Percentiles rank a stretch among this genome's conserved stretches.
phyloP scores from a whole-genome alignment of 2,888 invertebrate genomes.

The Bibio marci region DNA sequence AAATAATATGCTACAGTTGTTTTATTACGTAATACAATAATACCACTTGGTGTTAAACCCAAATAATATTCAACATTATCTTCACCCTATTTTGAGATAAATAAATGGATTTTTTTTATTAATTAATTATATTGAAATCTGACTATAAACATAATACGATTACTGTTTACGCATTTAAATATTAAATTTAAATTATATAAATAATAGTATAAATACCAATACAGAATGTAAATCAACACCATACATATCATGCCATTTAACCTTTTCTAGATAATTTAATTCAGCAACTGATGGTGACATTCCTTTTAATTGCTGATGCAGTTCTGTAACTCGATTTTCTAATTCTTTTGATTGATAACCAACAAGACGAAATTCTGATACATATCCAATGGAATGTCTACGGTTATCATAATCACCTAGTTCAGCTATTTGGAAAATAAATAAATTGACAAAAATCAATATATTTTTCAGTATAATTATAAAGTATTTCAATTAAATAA shows the following conservation, averaged over 20 bases:
- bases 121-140: no score
- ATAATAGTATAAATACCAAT: slow-evolving; percentile 41
- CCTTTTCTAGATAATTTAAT: slow-evolving; percentile 88
- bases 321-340: slow-evolving; percentile 70
- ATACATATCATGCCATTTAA: slow-evolving; percentile 97
- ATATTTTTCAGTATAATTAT: no score
- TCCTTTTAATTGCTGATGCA: slow-evolving; percentile 67
- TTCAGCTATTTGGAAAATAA: slow-evolving; percentile 52
- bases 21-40: slow-evolving; percentile 86
- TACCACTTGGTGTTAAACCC: slow-evolving; percentile 88
- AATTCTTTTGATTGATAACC: slow-evolving; percentile 84
- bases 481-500: slow-evolving; percentile 1
- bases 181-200: not conserved
- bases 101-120: not conserved
- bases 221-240: slow-evolving; percentile 95
- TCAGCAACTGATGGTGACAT: slow-evolving; percentile 73
- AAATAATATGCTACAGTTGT: slow-evolving; percentile 95
- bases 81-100: slow-evolving; percentile 59
- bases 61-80: slow-evolving; percentile 93
- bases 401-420: slow-evolving; percentile 85
- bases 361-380: slow-evolving; percentile 85
- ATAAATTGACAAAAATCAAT: no score
- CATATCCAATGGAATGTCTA: slow-evolving; percentile 75
- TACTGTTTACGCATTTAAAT: not conserved
- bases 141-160: not conserved